These are phyloP conservation scores for Cotesia congregata DNA, from an alignment of 2,888 invertebrate species.

Conservation along the genomic window DNA sequence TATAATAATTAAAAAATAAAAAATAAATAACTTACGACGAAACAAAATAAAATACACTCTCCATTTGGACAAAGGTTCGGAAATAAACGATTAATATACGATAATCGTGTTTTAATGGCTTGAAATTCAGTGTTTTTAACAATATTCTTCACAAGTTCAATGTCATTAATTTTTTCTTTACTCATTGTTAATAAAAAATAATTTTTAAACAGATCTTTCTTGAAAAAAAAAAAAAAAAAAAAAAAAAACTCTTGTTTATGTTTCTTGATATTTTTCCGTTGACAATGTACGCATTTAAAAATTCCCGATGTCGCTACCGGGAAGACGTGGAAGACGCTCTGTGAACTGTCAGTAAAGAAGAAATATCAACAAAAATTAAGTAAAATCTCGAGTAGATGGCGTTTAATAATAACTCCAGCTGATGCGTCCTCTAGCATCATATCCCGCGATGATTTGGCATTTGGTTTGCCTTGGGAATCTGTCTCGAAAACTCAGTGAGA, in stretches of 20 bases:
- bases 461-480: too few relatives aligned
- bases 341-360: too few relatives aligned
- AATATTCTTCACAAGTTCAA: constrained; percentile 30
- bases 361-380: too few relatives aligned
- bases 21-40: constrained; percentile 24
- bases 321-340: too few relatives aligned
- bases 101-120: constrained; percentile 44
- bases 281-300: not conserved
- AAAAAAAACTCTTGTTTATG: not conserved
- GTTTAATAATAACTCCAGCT: too few relatives aligned
- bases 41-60: constrained; percentile 39
- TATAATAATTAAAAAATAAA: not conserved
- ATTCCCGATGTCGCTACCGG: too few relatives aligned
- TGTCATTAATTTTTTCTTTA: constrained; percentile 35
- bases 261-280: not conserved
- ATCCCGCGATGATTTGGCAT: too few relatives aligned
- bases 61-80: constrained; percentile 44
- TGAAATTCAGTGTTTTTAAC: constrained; percentile 28
- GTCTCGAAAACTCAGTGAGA: too few relatives aligned
- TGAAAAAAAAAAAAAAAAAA: not conserved
- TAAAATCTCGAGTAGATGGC: too few relatives aligned
- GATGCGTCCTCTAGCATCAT: too few relatives aligned
- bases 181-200: not conserved
- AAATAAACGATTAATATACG: constrained; percentile 53
- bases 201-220: too few relatives aligned